phyloP scores from a whole-genome alignment of 2,888 invertebrate genomes.

The Strigamia maritima region DNA sequence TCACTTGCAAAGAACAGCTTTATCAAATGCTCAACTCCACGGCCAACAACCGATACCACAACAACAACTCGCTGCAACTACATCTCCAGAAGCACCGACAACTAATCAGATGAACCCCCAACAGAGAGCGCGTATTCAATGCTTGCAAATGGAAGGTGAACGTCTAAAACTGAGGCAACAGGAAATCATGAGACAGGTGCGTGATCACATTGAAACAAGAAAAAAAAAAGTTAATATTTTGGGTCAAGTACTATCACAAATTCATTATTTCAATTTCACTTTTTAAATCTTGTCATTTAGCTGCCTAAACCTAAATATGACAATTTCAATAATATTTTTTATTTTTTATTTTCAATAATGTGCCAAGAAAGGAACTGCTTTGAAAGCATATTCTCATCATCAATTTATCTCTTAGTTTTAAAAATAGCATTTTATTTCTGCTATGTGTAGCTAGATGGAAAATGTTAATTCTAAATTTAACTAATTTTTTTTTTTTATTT shows the following conservation, averaged over 20 bases:
- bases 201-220: not conserved
- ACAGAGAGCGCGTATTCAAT: slow-evolving; percentile 62
- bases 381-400: not conserved
- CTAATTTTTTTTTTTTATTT: not conserved
- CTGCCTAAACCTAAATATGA: not conserved
- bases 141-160: slow-evolving; percentile 82
- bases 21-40: slow-evolving; percentile 20
- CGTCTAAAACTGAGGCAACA: slow-evolving; percentile 82
- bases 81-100: slow-evolving; percentile 9
- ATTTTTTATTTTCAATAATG: not conserved
- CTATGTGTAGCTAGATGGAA: not conserved
- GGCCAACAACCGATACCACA: not conserved
- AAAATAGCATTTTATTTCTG: not conserved
- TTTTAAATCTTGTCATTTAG: not conserved
- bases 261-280: not conserved
- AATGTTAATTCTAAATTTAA: not conserved
- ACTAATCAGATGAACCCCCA: slow-evolving; percentile 43
- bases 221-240: not conserved
- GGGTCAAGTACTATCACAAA: not conserved
- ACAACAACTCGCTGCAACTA: not conserved
- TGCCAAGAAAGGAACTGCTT: not conserved
- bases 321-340: not conserved
- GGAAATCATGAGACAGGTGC: slow-evolving; percentile 73
- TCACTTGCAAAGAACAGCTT: slow-evolving; percentile 33
- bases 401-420: not conserved